These are phyloP conservation scores for Osmoderma eremita DNA, from an alignment of 2,888 invertebrate species.

Conservation along the genomic window DNA sequence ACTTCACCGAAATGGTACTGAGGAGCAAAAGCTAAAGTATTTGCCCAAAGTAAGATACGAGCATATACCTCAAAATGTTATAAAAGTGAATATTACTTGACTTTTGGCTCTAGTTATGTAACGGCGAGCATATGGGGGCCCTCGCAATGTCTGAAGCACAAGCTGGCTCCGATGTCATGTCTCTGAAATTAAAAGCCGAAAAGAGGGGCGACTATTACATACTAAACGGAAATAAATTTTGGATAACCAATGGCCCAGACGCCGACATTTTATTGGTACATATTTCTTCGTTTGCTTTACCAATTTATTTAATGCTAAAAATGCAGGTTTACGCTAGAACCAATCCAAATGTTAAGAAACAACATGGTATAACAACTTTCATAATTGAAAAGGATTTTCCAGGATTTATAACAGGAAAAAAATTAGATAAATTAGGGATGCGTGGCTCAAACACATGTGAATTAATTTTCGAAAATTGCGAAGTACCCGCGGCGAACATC, in stretches of 20 bases:
- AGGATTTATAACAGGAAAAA: conserved; percentile 89
- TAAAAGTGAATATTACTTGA: too few relatives aligned
- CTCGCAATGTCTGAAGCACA: conserved; percentile 96
- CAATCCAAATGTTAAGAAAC: conserved; percentile 69
- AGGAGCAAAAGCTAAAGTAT: conserved; percentile 91
- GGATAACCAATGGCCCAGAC: conserved; percentile 99
- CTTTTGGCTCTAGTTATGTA: conserved; percentile 74
- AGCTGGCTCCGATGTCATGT: conserved; percentile 96
- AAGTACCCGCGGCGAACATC: conserved; percentile 84
- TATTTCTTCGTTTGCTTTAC: too few relatives aligned
- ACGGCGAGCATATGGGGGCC: conserved; percentile 93
- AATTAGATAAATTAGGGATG: conserved; percentile 98
- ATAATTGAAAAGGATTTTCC: conserved; percentile 88
- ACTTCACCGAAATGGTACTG: conserved; percentile 90
- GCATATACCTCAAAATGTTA: too few relatives aligned
- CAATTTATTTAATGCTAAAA: too few relatives aligned
- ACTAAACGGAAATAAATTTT: conserved; percentile 96
- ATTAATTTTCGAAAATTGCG: conserved; percentile 95
- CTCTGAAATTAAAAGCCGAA: conserved; percentile 93
- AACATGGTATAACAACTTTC: conserved; percentile 95
- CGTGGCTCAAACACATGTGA: conserved; percentile 96
- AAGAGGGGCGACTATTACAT: conserved; percentile 90
- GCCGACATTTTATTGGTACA: conserved; percentile 90
- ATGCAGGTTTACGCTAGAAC: conserved; percentile 92
- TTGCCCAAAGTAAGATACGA: conserved; percentile 81